Base-by-base conservation (phyloP, 2,888 invertebrate genomes). In the Eilema depressum region DNA sequence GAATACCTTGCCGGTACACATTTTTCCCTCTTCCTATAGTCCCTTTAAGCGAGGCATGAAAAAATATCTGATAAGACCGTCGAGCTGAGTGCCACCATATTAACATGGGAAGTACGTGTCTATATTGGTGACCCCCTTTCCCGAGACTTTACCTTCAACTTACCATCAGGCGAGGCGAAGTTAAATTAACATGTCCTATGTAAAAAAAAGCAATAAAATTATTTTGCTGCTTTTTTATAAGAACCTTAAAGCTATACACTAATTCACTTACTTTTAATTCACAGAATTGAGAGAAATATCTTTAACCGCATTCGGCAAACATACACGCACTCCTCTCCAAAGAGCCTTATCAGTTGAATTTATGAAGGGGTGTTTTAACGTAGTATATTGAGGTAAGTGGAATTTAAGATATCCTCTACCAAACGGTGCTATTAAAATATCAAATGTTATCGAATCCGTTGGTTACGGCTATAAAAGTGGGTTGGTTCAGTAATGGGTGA, bases 271-370 rank as follows among this genome's bases (percentile, higher is more conserved):
- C 20, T 33, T 53, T 47, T 47, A 20, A 53, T 53, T 10, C 53
- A n/a, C 20, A n/a, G 53, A n/a, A n/a, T 10, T 53, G 10, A n/a
- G 47, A 47, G 20, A 53, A 53, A n/a, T 10, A 53, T 53, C 14
- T 47, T 71, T 59, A 25, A 60, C 61, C 41, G 8, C 64, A 69
- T 63, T 76, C 53, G 56, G 62, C 30, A 63, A 71, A 61, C 65
- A 68, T 64, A 64, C 72, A 67, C 63, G 66, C 68, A 73, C 67
- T 26, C 56, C 28, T 64, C 28, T 41, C 33, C 65, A 63, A 70
- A 69, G 57, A 66, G 53, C 71, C 69, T 76, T 82, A 80, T 82
- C 81, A 67, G 72, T 66, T 33, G 56, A 78, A 76, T 81, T 81
- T 82, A 80, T 80, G 68, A 73, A 70, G 60, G 78, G 71, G n/a